These are phyloP conservation scores for Papilio aristodemus DNA, from an alignment of 1,140 invertebrate species.

Conservation along the genomic window DNA sequence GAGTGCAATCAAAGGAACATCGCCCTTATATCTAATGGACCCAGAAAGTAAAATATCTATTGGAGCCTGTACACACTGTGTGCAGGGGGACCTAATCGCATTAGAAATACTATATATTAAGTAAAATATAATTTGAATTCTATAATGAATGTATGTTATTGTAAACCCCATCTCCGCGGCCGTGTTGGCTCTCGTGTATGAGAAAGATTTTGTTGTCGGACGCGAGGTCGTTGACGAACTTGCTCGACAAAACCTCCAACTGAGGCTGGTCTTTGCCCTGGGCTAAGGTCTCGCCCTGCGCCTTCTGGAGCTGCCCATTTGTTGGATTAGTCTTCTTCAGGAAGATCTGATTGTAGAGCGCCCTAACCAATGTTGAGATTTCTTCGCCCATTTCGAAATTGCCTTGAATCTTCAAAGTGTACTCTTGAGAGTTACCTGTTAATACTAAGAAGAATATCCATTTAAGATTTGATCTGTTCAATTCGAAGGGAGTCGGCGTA, in stretches of 20 bases:
- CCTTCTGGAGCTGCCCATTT: not conserved
- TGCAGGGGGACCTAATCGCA: too few species aligned
- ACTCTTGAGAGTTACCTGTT: not conserved
- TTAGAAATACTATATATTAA: too few species aligned
- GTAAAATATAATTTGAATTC: not conserved
- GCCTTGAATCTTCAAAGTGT: slow-evolving; percentile 9
- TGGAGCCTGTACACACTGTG: too few species aligned
- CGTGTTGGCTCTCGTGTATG: not conserved
- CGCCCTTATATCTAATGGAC: too few species aligned
- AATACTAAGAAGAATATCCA: not conserved
- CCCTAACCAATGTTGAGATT: not conserved
- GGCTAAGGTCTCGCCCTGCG: not conserved
- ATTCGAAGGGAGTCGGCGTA: too few species aligned
- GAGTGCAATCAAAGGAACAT: too few species aligned
- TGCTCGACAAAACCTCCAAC: not conserved
- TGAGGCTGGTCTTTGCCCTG: not conserved
- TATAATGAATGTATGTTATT: slow-evolving; percentile 19
- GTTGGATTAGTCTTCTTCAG: not conserved
- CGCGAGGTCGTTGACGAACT: not conserved
- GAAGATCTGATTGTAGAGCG: not conserved
- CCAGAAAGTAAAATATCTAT: too few species aligned
- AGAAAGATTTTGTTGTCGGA: not conserved
- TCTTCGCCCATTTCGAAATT: slow-evolving; percentile 26
- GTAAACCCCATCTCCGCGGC: not conserved
- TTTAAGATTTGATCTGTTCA: not conserved